phyloP scores from a whole-genome alignment of 2,888 invertebrate species.

The Nebria salina region DNA sequence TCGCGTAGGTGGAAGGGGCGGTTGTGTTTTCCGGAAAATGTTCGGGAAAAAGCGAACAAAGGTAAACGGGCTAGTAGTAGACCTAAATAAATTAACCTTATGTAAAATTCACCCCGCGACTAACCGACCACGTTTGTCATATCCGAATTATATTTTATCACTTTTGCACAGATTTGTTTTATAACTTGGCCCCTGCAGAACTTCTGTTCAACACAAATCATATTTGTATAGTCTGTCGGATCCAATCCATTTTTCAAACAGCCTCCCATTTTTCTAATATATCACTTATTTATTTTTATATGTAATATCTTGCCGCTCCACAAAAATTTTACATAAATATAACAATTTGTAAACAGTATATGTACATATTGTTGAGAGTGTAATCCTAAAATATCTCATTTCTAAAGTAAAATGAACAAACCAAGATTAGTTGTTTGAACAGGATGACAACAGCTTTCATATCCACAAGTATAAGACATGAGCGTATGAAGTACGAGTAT shows the following conservation, averaged over 20 bases:
- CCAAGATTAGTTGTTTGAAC: background rate
- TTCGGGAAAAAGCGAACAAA: background rate
- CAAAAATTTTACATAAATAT: no score
- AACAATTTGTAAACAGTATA: no score
- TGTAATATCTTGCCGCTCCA: no score
- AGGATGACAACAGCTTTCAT: background rate
- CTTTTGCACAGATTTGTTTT: slow-evolving; percentile 37
- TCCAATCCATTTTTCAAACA: no score
- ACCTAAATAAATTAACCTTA: slow-evolving; percentile 46
- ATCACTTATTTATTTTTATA: no score
- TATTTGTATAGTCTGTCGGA: no score
- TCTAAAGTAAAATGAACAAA: no score
- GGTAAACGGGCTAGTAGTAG: slow-evolving; percentile 28
- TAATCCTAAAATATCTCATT: no score
- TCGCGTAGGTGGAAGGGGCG: background rate
- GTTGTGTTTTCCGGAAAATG: background rate
- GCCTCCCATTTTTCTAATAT: no score
- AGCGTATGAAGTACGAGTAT: background rate
- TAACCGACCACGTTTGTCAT: slow-evolving; percentile 32
- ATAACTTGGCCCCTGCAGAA: slow-evolving; percentile 4
- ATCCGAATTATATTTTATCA: slow-evolving; percentile 44
- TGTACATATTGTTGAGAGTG: no score
- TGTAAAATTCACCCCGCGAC: slow-evolving; percentile 40
- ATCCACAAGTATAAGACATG: background rate
- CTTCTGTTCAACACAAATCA: no score